Base-by-base conservation (phyloP, 64 coral and sea anemone genomes). In the Actinia equina region DNA sequence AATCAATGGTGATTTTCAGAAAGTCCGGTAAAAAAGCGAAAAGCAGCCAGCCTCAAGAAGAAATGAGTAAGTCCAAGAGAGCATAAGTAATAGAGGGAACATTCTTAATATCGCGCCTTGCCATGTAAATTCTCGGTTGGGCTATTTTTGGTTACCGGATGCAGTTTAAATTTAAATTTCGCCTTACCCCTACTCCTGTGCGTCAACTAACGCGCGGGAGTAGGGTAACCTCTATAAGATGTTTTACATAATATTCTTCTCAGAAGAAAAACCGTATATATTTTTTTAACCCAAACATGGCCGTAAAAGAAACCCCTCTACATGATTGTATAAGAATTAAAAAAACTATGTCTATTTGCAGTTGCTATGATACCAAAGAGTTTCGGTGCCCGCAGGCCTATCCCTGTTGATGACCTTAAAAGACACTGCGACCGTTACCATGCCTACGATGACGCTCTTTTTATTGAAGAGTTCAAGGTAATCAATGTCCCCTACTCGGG, bases 391-490 rank as follows among this genome's bases (percentile, higher is more conserved):
- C 78, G 91, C 20, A 83, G 86, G 83, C 97, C 97, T 6, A 88
- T 99, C 56, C 90, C 90, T 22, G 93, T 95, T 7, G 86, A 85
- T 55, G 93, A 99, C 5, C 88, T 99, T 0, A 84, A 62, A 11
- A 88, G 77, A 19, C 97, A 99, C 86, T 95, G 93, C 57, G 89
- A 78, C 15, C 85, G 54, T 52, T 89, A 89, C 20, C 97, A 94
- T 71, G 90, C 90, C 55, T 87, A 95, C 58, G 87, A 89, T 59
- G 94, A 99, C 52, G 59, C 64, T 12, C 92, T 94, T 69, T 99
- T 99, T 25, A 71, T 77, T 62, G 93, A 92, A 55, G 97, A 99
- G 37, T 99, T 90, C 42, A 94, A 93, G 96, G 96, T 99, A 55
- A 41, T 77, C 14, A n/a, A 69, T 22, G n/a, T 2, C 12, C 5